Evolutionary conservation across 2,797 vertebrate species (phyloP).

Genomic region (Erithacus rubecula): DNA sequence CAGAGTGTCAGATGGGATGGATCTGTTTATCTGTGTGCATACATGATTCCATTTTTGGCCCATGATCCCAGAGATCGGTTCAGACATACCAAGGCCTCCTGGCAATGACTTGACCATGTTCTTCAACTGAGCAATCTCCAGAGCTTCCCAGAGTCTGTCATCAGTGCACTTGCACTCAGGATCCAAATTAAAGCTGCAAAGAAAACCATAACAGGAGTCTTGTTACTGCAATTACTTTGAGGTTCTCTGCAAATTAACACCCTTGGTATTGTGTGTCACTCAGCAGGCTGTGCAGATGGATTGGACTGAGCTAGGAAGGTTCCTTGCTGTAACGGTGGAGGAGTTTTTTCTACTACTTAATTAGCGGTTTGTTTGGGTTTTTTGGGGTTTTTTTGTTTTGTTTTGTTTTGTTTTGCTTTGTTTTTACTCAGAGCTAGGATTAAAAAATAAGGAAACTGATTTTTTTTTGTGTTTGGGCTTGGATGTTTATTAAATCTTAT

Average conservation of each 20-base stretch:
- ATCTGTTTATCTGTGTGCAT: background rate
- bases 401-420: too few relatives aligned
- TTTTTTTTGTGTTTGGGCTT: too few relatives aligned
- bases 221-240: background rate
- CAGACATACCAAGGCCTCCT: conserved; percentile 89
- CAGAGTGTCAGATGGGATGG: background rate
- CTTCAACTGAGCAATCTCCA: conserved; percentile 98
- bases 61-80: background rate
- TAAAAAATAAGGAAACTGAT: too few relatives aligned
- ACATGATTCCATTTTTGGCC: background rate
- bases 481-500: too few relatives aligned
- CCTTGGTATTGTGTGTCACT: too few relatives aligned
- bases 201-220: background rate
- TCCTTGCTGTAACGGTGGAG: background rate
- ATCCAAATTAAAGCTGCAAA: conserved; percentile 92
- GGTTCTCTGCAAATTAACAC: background rate
- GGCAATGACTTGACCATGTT: conserved; percentile 95
- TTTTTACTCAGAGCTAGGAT: too few relatives aligned
- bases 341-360: too few relatives aligned
- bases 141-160: conserved; percentile 96
- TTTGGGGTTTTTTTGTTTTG: too few relatives aligned
- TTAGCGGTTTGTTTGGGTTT: too few relatives aligned
- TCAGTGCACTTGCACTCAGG: conserved; percentile 92
- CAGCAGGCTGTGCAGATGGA: background rate
- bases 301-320: background rate